Evolutionary conservation across 1,140 invertebrate genomes (phyloP), one percentile per base, ranked within the genome.

Genomic region (Lordiphosa clarofinis): DNA sequence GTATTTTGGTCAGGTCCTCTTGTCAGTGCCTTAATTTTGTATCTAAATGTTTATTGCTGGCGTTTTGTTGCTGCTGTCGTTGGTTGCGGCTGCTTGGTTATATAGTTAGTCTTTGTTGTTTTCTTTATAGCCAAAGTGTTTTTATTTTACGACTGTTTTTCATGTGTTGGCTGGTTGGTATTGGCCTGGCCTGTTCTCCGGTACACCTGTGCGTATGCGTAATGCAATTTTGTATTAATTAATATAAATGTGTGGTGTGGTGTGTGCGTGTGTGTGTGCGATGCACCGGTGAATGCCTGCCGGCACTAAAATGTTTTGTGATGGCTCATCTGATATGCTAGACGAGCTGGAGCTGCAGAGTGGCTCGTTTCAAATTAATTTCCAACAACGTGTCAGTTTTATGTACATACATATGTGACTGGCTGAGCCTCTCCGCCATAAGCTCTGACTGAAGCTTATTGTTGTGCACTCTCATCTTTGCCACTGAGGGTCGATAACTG

Each of bases 161-260:
- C 54, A 60, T 69, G 50, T 58, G 49, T 69, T 55, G 19, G 38
- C 31, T 28, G 43, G 47, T n/a, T 8, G 36, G 19, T 9, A 7
- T 43, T 43, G 43, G 21, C 21, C 10, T 43, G 40, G 42, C n/a
- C 35, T 42, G 24, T 38, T 11, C 37, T 28, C 33, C 10, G 33
- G 76, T 58, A 76, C 76, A 82, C 72, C 78, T 82, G 76, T 82
- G 78, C 76, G 73, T 84, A 76, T 84, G 78, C 78, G 76, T 76
- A 82, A 82, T 84, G 55, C 73, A 76, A 84, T 82, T 84, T 73
- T 82, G 76, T 65, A 82, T 82, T 82, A 82, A 82, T 82, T 82
- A 82, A 82, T 82, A 76, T 64, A 62, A 53, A 58, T 56, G 28
- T 70, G 57, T 69, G 28, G 42, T 19, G 19, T 19, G 19, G 43